phyloP scores from a whole-genome alignment of 2,113 vertebrate species.

The Nycticorax nycticorax region DNA sequence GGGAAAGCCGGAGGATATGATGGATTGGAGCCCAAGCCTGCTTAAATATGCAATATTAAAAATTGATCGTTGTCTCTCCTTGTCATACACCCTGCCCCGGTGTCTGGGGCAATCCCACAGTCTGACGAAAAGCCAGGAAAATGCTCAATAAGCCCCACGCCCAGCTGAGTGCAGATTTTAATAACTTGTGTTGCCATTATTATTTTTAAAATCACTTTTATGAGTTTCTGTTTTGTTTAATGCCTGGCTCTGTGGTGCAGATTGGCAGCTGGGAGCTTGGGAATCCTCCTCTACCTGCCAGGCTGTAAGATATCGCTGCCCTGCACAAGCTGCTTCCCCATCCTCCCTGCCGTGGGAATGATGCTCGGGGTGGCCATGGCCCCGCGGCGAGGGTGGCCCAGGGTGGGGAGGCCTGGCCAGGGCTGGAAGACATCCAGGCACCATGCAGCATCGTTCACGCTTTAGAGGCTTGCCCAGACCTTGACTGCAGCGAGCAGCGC shows the following conservation, averaged over 20 bases:
- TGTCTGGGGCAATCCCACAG: slow-evolving; percentile 57
- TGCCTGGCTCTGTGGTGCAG: background rate
- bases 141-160: background rate
- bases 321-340: background rate
- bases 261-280: background rate
- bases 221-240: slow-evolving; percentile 46
- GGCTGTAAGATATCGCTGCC: background rate
- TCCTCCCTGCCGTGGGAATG: background rate
- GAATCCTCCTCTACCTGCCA: background rate
- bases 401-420: background rate
- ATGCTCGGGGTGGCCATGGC: accelerated
- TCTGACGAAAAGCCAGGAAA: slow-evolving; percentile 24
- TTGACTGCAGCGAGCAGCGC: background rate
- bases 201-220: slow-evolving; percentile 50
- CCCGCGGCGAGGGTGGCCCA: too few species aligned
- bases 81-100: slow-evolving; percentile 34
- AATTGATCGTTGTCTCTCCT: slow-evolving; percentile 66
- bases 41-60: slow-evolving; percentile 73
- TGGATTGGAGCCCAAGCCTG: slow-evolving; percentile 45
- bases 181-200: slow-evolving; percentile 29
- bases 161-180: slow-evolving; percentile 34
- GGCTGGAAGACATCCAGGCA: background rate
- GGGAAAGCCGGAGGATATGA: slow-evolving; percentile 51
- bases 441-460: background rate
- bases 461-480: background rate